A percentile compares a stretch with the other conserved stretches of the same genome.
Evolutionary conservation across 2,113 vertebrate species (phyloP).

Genomic region (Elephantulus edwardii): DNA sequence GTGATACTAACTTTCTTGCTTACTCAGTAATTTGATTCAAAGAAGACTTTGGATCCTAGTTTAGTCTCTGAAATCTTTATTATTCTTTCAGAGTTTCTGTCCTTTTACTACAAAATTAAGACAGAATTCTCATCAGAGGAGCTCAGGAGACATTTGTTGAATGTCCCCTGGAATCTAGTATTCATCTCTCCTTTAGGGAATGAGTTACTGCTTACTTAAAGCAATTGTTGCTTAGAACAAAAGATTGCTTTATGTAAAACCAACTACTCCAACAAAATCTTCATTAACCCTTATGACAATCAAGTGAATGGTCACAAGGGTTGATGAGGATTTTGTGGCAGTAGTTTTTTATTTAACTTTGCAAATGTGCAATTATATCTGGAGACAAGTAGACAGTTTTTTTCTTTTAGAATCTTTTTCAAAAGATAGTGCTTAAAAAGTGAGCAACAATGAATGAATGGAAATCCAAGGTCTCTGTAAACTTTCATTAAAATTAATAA

Average conservation of each 20-base stretch:
- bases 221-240: neutral
- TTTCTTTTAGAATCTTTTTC: constrained; percentile 43
- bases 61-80: constrained; percentile 16
- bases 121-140: neutral
- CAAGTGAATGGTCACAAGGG: neutral
- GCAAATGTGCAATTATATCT: constrained; percentile 13
- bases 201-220: neutral
- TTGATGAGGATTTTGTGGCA: too few species aligned
- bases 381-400: constrained; percentile 9
- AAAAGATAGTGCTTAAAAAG: constrained; percentile 11
- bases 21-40: constrained; percentile 43
- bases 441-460: too few species aligned
- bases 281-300: too few species aligned
- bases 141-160: neutral
- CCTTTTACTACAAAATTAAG: neutral
- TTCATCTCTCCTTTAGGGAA: neutral
- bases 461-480: too few species aligned
- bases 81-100: constrained; percentile 5
- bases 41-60: constrained; percentile 1
- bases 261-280: too few species aligned
- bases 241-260: constrained; percentile 30
- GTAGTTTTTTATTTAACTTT: constrained; percentile 38
- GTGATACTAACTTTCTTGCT: constrained; percentile 16
- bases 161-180: neutral
- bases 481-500: too few species aligned